Evolutionary conservation across 2,888 invertebrate species (phyloP), one percentile per base, ranked within the genome.

Genomic region (Spialia ferax): DNA sequence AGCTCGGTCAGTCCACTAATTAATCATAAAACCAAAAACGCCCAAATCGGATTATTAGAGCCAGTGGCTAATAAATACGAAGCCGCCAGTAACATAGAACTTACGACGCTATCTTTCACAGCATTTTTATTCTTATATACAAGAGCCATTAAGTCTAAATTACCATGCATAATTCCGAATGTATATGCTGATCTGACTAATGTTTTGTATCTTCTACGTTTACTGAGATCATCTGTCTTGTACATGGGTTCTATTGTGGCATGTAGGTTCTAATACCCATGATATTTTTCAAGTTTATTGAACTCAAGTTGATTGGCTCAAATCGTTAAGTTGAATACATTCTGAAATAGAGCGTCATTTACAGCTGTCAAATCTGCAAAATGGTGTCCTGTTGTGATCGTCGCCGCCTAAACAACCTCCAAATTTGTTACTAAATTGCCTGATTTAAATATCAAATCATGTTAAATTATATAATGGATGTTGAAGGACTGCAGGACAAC

Each of bases 41-140:
- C 77, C 79, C 79, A 80, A 80, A 82, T 80, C 81, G 79, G 81
- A 84, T 85, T 86, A 86, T 83, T 82, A 82, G 76, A 79, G 73
- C 69, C 77, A 72, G 77, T 78, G 79, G 77, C 75, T 77, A 76
- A 81, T 79, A 82, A 79, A 81, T 79, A 79, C 75, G 70, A 70
- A 54, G 60, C 69, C 57, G 64, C 65, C 35, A 29, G 38, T 68
- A 68, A 61, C 59, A 63, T 15, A 42, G 45, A 66, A 42, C 38
- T 66, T 32, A 42, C 22, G 20, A 18, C 32, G 35, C 23, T 63
- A 55, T 56, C 38, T 35, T 29, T 57, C 23, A 55, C 18, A 38
- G 38, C 26, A 10, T 57, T 68, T 57, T 13, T 2, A 32, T 6
- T 57, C 56, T 63, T 68, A 62, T 68, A 62, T 42, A 10, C 50